These are phyloP conservation scores for Corythaeola cristata DNA, from an alignment of 2,113 vertebrate genomes.

Conservation along the genomic window DNA sequence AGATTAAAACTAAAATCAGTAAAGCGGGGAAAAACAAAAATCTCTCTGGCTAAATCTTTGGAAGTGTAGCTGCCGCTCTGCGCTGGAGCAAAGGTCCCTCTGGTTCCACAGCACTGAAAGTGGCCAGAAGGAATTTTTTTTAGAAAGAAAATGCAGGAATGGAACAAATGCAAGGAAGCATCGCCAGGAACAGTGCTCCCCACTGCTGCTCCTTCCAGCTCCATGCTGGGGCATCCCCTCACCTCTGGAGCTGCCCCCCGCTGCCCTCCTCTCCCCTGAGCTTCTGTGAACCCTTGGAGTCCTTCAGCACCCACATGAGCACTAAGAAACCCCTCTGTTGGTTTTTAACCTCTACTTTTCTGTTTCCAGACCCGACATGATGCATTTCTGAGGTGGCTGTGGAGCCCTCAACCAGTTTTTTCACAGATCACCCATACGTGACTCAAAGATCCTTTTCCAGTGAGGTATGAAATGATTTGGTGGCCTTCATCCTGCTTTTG, in stretches of 20 bases:
- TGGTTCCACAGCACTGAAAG: fast-evolving
- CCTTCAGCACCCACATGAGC: fast-evolving
- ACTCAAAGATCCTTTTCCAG: background rate
- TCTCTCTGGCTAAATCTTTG: background rate
- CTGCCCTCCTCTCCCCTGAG: background rate
- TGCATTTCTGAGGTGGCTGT: background rate
- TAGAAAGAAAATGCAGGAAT: background rate
- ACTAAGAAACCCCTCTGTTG: fast-evolving
- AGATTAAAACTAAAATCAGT: background rate
- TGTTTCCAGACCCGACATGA: background rate
- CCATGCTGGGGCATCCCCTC: fast-evolving
- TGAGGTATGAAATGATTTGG: background rate
- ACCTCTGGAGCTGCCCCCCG: background rate
- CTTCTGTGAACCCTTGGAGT: background rate
- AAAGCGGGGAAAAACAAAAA: background rate
- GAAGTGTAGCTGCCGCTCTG: fast-evolving
- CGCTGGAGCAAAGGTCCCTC: fast-evolving
- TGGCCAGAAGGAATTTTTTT: fast-evolving
- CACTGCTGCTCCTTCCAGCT: background rate
- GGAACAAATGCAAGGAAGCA: background rate
- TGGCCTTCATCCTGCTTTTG: fast-evolving
- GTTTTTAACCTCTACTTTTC: fast-evolving
- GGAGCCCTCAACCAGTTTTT: fast-evolving
- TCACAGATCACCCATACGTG: too few relatives aligned
- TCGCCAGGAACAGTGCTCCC: background rate